Evolutionary conservation across 2,888 invertebrate genomes (phyloP).

Genomic region (Torymus aiolomorphi): DNA sequence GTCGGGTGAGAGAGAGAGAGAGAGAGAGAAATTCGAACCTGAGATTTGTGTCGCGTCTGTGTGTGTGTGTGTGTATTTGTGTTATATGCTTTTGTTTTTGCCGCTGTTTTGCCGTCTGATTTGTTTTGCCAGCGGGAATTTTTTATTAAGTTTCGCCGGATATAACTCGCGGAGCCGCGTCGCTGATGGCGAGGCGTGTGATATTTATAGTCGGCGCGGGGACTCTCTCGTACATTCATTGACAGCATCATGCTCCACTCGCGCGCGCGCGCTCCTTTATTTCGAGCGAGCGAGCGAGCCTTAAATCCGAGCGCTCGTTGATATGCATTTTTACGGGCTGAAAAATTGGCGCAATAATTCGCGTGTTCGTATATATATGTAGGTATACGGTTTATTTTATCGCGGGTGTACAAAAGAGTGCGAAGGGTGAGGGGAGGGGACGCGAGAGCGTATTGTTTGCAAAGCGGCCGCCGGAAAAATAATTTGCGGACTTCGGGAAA

Average conservation of each 20-base stretch:
- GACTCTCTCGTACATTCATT: background rate
- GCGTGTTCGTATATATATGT: no score
- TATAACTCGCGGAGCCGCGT: constrained; percentile 1
- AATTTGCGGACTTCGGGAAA: no score
- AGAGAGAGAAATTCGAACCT: no score
- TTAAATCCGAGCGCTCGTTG: background rate
- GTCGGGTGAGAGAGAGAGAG: no score
- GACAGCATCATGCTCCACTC: background rate
- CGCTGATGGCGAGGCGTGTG: background rate
- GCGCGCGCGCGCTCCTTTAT: background rate
- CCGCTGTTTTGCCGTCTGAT: no score
- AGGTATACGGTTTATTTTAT: no score
- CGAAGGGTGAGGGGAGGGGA: no score
- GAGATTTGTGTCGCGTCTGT: background rate
- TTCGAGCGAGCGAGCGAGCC: background rate
- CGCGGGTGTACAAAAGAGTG: no score
- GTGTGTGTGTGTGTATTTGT: background rate
- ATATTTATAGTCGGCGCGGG: constrained; percentile 17
- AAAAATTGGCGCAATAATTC: constrained; percentile 9
- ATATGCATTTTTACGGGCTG: constrained; percentile 24
- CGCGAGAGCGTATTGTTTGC: background rate
- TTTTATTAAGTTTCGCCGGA: constrained; percentile 33
- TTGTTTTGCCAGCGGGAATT: background rate
- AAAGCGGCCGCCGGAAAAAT: no score
- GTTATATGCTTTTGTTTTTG: constrained; percentile 3